Conservation (phyloP, 1,140 invertebrate species). For the Tetramorium parvispinum region DNA sequence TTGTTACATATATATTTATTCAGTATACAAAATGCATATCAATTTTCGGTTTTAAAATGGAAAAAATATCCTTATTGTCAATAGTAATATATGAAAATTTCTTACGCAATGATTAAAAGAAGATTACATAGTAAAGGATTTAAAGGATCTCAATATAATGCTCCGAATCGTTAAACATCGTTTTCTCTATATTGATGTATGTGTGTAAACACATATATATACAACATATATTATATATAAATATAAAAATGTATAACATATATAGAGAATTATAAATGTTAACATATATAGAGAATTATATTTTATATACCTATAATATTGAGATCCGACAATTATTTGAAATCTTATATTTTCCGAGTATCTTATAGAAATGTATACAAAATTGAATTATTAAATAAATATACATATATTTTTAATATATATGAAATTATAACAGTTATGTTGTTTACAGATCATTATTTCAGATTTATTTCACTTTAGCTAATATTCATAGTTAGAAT, state of each 20-base stretch:
- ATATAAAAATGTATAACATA: constrained; percentile 13
- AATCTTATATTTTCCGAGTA: background rate
- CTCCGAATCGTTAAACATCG: background rate
- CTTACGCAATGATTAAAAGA: background rate
- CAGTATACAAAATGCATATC: background rate
- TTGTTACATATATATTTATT: background rate
- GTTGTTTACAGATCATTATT: background rate
- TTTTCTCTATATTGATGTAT: background rate
- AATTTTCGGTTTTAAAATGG: background rate
- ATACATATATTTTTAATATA: background rate
- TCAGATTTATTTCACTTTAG: background rate
- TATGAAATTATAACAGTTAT: background rate
- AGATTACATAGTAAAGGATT: background rate
- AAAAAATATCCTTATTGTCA: background rate
- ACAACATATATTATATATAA: background rate
- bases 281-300: background rate
- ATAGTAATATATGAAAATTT: background rate
- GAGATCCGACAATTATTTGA: constrained; percentile 5
- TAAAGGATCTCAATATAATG: background rate
- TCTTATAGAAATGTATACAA: background rate
- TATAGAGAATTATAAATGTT: background rate
- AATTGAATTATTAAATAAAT: background rate
- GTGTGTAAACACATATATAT: background rate
- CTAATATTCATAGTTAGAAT: background rate
- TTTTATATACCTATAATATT: background rate